Conservation (phyloP, 37 sponge, comb jelly and placozoan species). For the Chondrilla cf. caribensis region DNA sequence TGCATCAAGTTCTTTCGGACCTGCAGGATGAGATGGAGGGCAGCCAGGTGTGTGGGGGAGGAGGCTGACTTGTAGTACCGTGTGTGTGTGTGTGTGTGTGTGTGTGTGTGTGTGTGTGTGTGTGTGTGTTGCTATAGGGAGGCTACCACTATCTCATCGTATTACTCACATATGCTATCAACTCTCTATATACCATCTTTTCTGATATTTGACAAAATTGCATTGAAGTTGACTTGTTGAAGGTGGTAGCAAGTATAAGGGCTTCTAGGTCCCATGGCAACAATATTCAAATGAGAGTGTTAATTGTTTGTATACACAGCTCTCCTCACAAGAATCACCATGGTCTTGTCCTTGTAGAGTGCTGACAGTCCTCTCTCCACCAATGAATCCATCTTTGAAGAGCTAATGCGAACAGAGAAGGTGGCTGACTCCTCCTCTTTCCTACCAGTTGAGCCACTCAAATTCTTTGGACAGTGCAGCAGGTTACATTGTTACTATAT, state of each 20-base stretch:
- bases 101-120: neutral
- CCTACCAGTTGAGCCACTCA: neutral
- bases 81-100: neutral
- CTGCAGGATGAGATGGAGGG: constrained; percentile 16
- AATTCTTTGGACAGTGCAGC: neutral
- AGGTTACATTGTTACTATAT: neutral
- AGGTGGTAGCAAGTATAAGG: no score
- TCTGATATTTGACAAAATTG: no score
- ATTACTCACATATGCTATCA: no score
- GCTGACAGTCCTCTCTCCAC: neutral
- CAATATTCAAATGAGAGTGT: no score
- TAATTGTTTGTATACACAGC: no score
- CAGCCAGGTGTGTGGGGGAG: neutral
- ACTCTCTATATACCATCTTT: no score
- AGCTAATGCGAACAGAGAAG: neutral
- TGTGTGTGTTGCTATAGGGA: no score
- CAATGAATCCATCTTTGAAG: neutral
- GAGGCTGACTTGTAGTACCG: neutral
- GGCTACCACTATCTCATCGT: no score
- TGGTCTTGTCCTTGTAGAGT: neutral
- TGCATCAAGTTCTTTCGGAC: constrained; percentile 8
- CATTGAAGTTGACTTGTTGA: no score
- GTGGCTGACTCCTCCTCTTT: neutral
- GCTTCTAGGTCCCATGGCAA: no score
- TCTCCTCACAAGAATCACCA: no score